A percentile compares a stretch with the other conserved stretches of the same genome.
Conservation (phyloP, 2,797 vertebrate species). For the Anisognathus igniventris region DNA sequence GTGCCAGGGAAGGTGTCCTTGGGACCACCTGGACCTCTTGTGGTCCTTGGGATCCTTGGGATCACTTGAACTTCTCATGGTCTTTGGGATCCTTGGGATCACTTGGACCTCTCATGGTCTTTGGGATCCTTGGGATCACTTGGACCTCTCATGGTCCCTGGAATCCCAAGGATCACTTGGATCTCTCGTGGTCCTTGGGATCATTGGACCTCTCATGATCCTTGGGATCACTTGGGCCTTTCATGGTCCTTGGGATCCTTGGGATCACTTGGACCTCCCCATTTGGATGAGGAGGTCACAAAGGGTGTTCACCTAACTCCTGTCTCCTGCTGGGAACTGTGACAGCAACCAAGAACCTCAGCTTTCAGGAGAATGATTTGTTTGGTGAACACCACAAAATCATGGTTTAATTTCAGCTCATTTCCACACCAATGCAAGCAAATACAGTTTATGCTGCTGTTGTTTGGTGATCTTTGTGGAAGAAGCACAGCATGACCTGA, state of each 20-base stretch:
- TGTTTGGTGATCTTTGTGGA: not conserved
- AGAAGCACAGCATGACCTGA: not conserved
- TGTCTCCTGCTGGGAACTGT: not conserved
- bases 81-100: not conserved
- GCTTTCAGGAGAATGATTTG: not conserved
- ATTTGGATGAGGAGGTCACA: accelerated
- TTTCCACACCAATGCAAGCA: not conserved
- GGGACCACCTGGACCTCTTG: not conserved
- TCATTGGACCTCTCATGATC: not conserved
- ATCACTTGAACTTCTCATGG: too few species aligned
- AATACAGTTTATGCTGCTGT: not conserved
- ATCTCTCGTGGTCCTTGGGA: accelerated
- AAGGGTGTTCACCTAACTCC: accelerated
- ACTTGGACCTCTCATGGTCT: not conserved
- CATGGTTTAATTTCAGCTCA: not conserved
- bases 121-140: not conserved
- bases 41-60: too few species aligned
- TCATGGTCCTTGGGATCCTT: too few species aligned
- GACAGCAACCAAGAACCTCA: not conserved
- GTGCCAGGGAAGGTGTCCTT: not conserved
- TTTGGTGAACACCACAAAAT: not conserved
- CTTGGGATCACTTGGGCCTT: too few species aligned
- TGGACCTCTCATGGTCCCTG: not conserved
- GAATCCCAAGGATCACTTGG: too few species aligned
- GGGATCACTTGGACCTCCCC: not conserved